A percentile compares a stretch with the other conserved stretches of the same genome.
phyloP scores from a whole-genome alignment of 2,888 invertebrate genomes.

The Dorcus hopei region DNA sequence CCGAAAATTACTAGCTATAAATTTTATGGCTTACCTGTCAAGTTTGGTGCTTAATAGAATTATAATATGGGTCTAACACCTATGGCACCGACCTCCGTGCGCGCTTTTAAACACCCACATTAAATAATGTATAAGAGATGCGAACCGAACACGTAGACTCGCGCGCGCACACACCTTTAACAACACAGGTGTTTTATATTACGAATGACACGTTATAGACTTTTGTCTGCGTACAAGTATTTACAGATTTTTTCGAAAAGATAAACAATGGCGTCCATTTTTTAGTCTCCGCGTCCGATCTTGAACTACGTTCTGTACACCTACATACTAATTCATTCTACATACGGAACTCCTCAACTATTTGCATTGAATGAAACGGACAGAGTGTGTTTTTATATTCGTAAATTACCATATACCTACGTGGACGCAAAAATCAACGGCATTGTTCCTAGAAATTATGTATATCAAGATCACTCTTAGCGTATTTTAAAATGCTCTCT shows the following conservation, averaged over 20 bases:
- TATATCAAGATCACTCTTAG: background rate
- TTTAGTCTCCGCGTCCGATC: constrained; percentile 31
- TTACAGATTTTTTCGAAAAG: constrained; percentile 30
- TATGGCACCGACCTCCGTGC: constrained; percentile 21
- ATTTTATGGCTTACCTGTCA: constrained; percentile 15
- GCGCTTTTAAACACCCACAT: constrained; percentile 25
- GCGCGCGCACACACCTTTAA: constrained; percentile 29
- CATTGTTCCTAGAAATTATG: background rate
- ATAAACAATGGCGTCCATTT: constrained; percentile 32
- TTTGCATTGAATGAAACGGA: constrained; percentile 6
- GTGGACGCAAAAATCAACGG: background rate
- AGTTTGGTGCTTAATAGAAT: constrained; percentile 19
- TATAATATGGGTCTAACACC: constrained; percentile 25
- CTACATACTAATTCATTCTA: constrained; percentile 6
- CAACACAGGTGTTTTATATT: constrained; percentile 36
- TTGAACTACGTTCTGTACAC: constrained; percentile 24
- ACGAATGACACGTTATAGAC: constrained; percentile 30
- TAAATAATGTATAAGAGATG: constrained; percentile 25
- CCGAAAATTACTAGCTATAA: background rate
- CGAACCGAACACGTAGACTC: constrained; percentile 24
- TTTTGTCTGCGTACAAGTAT: constrained; percentile 30
- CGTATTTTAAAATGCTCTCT: too few species aligned
- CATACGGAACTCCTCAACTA: constrained; percentile 5
- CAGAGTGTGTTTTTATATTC: background rate
- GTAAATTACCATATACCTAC: constrained; percentile 1